phyloP scores from a whole-genome alignment of 2,888 invertebrate species.

The Phania funesta region DNA sequence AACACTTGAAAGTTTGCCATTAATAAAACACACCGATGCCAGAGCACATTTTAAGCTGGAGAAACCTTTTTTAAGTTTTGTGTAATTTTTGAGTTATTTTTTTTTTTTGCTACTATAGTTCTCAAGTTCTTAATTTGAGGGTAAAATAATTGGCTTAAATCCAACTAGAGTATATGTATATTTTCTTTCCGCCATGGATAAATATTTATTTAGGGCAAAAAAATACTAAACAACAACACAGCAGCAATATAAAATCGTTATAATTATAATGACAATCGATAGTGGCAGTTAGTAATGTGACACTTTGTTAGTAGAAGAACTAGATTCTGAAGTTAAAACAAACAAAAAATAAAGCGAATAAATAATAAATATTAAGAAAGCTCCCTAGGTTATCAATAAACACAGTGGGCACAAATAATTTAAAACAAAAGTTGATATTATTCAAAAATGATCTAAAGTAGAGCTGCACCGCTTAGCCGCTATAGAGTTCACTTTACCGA shows the following conservation, averaged over 20 bases:
- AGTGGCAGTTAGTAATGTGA: background rate
- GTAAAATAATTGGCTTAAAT: slow-evolving; percentile 42
- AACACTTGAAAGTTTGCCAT: slow-evolving; percentile 5
- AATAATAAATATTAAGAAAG: background rate
- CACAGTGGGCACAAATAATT: slow-evolving; percentile 3
- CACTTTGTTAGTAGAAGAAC: slow-evolving; percentile 23
- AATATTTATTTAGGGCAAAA: slow-evolving; percentile 59
- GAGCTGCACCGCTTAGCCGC: background rate
- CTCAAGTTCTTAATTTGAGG: slow-evolving; percentile 45
- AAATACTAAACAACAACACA: slow-evolving; percentile 10
- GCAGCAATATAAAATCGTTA: background rate
- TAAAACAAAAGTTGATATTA: background rate
- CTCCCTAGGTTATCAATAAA: background rate
- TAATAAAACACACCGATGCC: background rate
- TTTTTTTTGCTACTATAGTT: background rate
- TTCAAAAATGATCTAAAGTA: background rate
- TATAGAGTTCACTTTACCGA: no score
- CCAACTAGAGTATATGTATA: slow-evolving; percentile 50
- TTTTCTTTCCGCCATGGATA: background rate
- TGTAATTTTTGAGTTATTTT: background rate
- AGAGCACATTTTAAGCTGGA: background rate
- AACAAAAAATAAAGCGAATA: slow-evolving; percentile 25
- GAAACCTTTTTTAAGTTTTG: background rate
- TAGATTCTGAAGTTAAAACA: background rate
- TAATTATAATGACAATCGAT: background rate